Evolutionary conservation across 2,113 vertebrate genomes (phyloP).

Genomic region (Elanus axillaris): DNA sequence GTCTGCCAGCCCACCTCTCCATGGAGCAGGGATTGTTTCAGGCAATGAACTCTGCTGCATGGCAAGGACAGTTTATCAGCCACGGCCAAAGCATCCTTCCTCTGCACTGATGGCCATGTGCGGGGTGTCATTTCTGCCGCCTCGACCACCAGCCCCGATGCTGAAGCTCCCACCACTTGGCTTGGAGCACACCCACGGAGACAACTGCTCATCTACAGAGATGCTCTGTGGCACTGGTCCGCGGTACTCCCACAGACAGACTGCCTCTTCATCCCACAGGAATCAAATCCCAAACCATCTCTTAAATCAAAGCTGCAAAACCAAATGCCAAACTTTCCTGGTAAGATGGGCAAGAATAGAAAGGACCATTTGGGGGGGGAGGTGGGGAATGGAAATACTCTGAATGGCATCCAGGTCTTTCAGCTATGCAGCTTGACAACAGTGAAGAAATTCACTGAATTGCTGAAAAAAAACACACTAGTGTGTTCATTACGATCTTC

Average conservation of each 20-base stretch:
- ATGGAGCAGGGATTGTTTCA: neutral
- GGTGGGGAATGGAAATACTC: neutral
- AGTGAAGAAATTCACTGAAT: neutral
- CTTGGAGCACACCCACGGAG: neutral
- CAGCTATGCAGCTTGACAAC: neutral
- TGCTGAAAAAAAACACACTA: neutral
- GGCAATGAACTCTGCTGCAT: neutral
- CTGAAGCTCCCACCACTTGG: neutral
- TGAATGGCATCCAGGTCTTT: neutral
- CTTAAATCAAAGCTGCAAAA: neutral
- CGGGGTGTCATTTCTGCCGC: fast-evolving
- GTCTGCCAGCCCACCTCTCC: neutral
- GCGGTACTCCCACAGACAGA: fast-evolving
- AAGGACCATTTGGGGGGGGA: neutral
- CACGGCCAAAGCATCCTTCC: neutral
- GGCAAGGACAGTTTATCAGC: neutral
- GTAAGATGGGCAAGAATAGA: neutral
- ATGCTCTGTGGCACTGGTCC: neutral
- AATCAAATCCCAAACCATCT: neutral
- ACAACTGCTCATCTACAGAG: neutral
- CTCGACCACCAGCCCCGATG: fast-evolving
- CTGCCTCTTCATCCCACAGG: neutral
- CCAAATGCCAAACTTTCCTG: neutral
- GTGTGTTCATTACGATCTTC: neutral
- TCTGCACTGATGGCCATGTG: fast-evolving